phyloP scores from a whole-genome alignment of 2,888 invertebrate genomes.

The Odiellus spinosus region DNA sequence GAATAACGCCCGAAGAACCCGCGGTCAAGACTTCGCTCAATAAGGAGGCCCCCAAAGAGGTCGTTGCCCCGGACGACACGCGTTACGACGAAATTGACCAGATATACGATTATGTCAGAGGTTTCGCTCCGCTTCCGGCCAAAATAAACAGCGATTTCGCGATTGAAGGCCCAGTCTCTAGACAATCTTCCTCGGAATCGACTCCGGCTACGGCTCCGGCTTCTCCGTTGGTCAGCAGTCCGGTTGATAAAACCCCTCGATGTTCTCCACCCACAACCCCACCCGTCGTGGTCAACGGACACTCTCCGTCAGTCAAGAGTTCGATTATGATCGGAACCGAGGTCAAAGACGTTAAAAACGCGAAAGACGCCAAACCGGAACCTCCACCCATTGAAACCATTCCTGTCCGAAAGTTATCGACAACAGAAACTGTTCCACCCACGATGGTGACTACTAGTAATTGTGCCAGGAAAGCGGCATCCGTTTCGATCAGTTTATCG shows the following conservation, averaged over 20 bases:
- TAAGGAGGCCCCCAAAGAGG: conserved; percentile 4
- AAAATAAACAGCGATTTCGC: conserved; percentile 14
- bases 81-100: conserved; percentile 84
- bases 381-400: conserved; percentile 85
- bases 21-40: background rate
- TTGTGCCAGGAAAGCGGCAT: too few species aligned
- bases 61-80: conserved; percentile 9
- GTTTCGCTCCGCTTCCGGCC: conserved; percentile 77
- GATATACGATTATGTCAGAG: conserved; percentile 87
- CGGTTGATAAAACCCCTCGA: background rate
- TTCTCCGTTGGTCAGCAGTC: background rate
- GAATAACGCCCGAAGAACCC: conserved; percentile 3
- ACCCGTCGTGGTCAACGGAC: background rate
- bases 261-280: background rate
- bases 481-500: too few species aligned
- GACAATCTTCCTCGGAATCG: background rate
- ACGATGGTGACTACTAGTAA: too few species aligned
- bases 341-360: conserved; percentile 32
- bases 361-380: conserved; percentile 53
- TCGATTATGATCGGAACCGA: conserved; percentile 21
- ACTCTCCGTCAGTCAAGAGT: background rate
- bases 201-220: background rate
- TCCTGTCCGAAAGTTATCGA: conserved; percentile 39
- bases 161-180: conserved; percentile 1
- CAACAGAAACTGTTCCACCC: background rate